Evolutionary conservation across 2,888 invertebrate genomes (phyloP).

Genomic region (Tenthredo scrophulariae): DNA sequence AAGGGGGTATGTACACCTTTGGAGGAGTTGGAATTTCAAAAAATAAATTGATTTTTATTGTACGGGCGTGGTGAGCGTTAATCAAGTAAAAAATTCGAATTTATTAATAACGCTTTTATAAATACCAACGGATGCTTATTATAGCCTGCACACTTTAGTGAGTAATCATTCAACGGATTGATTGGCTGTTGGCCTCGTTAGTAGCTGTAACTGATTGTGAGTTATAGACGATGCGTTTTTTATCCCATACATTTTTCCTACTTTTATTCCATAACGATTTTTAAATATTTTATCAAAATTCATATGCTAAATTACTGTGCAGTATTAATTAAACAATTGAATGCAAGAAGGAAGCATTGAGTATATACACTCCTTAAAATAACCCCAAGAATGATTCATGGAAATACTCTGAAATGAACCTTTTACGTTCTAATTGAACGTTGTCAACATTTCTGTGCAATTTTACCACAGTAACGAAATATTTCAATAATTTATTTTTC

Average conservation of each 20-base stretch:
- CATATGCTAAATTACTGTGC: background rate
- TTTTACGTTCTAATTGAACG: no score
- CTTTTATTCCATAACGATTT: background rate
- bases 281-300: background rate
- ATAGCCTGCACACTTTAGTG: background rate
- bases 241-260: background rate
- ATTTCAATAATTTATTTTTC: no score
- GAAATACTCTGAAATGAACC: no score
- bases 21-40: no score
- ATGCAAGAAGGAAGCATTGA: background rate
- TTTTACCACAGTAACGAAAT: no score
- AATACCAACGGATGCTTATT: background rate
- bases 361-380: no score
- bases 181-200: conserved; percentile 39
- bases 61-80: no score
- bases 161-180: conserved; percentile 44
- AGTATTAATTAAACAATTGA: background rate
- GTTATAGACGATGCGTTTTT: conserved; percentile 16
- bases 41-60: no score
- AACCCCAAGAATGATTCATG: background rate
- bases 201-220: conserved; percentile 39
- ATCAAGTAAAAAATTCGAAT: background rate
- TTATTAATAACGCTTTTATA: background rate
- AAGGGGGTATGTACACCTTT: no score
- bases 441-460: no score